Conservation (phyloP, 1,140 invertebrate species). For the Drosophila neocordata region DNA sequence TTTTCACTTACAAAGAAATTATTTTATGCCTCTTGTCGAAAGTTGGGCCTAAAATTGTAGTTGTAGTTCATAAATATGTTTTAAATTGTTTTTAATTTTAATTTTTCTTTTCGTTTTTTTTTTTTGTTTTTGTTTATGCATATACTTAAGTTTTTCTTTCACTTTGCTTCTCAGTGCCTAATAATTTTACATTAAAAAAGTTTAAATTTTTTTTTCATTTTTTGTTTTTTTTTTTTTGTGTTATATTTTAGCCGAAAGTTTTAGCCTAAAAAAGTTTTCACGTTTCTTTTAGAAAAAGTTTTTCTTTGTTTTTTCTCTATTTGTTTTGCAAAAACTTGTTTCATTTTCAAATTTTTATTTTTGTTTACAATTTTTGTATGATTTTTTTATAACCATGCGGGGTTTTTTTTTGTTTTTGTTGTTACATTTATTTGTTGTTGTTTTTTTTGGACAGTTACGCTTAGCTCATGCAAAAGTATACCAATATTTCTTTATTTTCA, state of each 20-base stretch:
- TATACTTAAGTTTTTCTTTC: conserved; percentile 23
- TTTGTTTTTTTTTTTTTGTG: conserved; percentile 48
- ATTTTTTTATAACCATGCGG: conserved; percentile 67
- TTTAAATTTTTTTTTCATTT: conserved; percentile 29
- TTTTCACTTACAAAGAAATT: conserved; percentile 73
- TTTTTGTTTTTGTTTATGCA: conserved; percentile 52
- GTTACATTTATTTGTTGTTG: conserved; percentile 19
- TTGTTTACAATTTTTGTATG: conserved; percentile 21
- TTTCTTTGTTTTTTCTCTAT: conserved; percentile 16
- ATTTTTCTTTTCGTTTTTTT: conserved; percentile 29
- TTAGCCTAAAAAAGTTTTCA: conserved; percentile 67
- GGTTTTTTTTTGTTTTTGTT: conserved; percentile 40
- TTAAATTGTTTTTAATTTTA: conserved; percentile 33
- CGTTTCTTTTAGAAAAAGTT: conserved; percentile 64
- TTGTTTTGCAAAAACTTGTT: conserved; percentile 23
- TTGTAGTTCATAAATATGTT: conserved; percentile 49
- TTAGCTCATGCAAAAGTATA: conserved; percentile 72
- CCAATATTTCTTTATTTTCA: conserved; percentile 40
- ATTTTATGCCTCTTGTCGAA: conserved; percentile 74
- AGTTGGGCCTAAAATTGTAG: conserved; percentile 69
- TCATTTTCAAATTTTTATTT: conserved; percentile 29
- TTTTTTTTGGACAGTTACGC: conserved; percentile 49
- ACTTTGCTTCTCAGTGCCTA: conserved; percentile 7
- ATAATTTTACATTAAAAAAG: conserved; percentile 9
- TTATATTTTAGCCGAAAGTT: conserved; percentile 72